phyloP scores from a whole-genome alignment of 2,888 invertebrate species.

The Plusia festucae region DNA sequence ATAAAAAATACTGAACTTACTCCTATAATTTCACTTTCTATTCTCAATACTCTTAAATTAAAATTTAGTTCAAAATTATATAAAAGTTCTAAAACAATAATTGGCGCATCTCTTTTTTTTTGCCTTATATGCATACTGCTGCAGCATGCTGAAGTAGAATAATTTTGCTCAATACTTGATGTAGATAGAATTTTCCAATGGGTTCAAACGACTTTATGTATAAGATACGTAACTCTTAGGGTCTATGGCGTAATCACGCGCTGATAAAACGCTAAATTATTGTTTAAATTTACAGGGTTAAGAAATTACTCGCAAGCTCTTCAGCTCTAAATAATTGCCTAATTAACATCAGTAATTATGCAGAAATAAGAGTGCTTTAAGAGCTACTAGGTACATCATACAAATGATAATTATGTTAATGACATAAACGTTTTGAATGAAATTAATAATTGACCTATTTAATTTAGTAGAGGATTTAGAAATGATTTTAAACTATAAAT shows the following conservation, averaged over 20 bases:
- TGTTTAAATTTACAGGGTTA: not conserved
- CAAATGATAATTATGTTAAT: conserved; percentile 15
- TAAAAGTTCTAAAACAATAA: too few relatives aligned
- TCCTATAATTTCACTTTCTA: too few relatives aligned
- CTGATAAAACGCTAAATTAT: not conserved
- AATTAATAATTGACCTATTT: conserved; percentile 23
- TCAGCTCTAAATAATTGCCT: not conserved
- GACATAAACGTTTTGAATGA: conserved; percentile 21
- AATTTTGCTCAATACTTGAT: not conserved
- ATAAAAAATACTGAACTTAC: too few relatives aligned
- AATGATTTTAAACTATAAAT: not conserved
- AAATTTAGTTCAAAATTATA: too few relatives aligned
- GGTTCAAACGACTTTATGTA: not conserved
- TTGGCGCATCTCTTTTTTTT: too few relatives aligned
- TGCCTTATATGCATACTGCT: too few relatives aligned
- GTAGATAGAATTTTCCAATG: not conserved
- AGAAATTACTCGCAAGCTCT: not conserved
- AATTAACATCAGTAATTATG: conserved; percentile 9
- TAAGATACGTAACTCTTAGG: not conserved
- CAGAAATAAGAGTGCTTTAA: not conserved
- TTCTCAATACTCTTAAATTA: not conserved
- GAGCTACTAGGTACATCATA: not conserved
- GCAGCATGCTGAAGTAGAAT: too few relatives aligned
- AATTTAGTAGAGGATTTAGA: not conserved
- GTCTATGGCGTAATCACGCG: not conserved